Base-by-base conservation (phyloP, 2,888 invertebrate genomes). In the Sympetrum striolatum region DNA sequence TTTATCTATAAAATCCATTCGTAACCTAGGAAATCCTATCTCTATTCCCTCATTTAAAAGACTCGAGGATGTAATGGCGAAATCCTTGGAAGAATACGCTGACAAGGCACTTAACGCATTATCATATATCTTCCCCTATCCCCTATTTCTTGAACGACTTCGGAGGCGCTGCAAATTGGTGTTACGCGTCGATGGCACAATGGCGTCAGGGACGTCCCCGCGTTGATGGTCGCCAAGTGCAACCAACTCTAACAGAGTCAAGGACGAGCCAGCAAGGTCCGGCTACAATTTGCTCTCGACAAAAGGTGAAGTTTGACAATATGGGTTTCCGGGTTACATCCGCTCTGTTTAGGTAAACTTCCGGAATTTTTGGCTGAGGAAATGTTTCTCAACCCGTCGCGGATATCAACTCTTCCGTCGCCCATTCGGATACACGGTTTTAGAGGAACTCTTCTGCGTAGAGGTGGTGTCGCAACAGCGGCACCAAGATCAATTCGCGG, bases 241-340 rank as follows among this genome's bases (percentile, higher is more conserved):
- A 58, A 18, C 86, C 86, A 60, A 86, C 37, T 64, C 37, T 37
- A 86, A 86, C 86, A 86, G 37, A 86, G 82, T 86, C 86, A 86
- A 86, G 86, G 86, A 35, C 60, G 37, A 86, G 37, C 58, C 58
- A 35, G 64, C 86, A 86, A 86, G 60, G 86, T 86, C 86, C 86
- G 60, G 86, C 53, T 37, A 48, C 39, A 60, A n/a, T 86, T 10
- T n/a, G n/a, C 31, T 53, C 25, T 25, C 53, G 8, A 86, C 86
- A 60, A 86, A 82, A 53, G 82, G 22, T 73, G 18, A 58, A 25
- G 31, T 31, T 82, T 58, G 35, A 82, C 82, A 82, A 82, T 82
- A 82, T 44, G 35, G 25, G 82, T 86, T 86, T 60, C 86, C 86
- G 39, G 37, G 86, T 86, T 37, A 22, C 25, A 31, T 60, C 35